Conservation (phyloP, 2,888 invertebrate genomes). For the Rhagonycha fulva region DNA sequence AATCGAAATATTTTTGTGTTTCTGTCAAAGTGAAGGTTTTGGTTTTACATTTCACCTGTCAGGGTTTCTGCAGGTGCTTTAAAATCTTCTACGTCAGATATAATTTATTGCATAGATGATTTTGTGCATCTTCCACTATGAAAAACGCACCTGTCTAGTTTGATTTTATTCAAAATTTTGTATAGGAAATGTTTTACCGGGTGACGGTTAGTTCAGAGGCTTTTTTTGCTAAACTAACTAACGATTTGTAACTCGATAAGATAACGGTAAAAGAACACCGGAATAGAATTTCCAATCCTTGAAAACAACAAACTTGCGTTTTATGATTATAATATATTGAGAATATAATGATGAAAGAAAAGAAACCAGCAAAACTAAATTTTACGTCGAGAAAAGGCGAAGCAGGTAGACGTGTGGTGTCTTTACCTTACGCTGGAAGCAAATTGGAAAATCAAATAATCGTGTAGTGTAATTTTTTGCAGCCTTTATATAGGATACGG, state of each 20-base stretch:
- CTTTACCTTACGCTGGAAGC: neutral
- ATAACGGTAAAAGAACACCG: neutral
- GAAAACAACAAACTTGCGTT: too few relatives aligned
- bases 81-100: conserved; percentile 28
- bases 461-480: neutral
- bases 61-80: conserved; percentile 28
- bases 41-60: conserved; percentile 32
- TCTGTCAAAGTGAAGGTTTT: conserved; percentile 21
- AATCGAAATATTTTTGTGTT: conserved; percentile 9
- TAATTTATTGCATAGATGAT: conserved; percentile 35
- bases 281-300: neutral
- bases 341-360: too few relatives aligned
- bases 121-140: conserved; percentile 11
- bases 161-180: neutral
- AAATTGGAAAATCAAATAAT: neutral
- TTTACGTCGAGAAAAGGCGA: too few relatives aligned
- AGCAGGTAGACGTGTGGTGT: too few relatives aligned
- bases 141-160: neutral
- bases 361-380: too few relatives aligned
- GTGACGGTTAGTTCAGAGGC: neutral
- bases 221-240: neutral
- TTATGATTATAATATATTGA: too few relatives aligned
- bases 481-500: conserved; percentile 2
- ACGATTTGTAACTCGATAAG: neutral
- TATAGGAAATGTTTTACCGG: neutral